These are phyloP conservation scores for Lytechinus pictus DNA, from an alignment of 35 echinoderm and acorn worm species.

Conservation along the genomic window DNA sequence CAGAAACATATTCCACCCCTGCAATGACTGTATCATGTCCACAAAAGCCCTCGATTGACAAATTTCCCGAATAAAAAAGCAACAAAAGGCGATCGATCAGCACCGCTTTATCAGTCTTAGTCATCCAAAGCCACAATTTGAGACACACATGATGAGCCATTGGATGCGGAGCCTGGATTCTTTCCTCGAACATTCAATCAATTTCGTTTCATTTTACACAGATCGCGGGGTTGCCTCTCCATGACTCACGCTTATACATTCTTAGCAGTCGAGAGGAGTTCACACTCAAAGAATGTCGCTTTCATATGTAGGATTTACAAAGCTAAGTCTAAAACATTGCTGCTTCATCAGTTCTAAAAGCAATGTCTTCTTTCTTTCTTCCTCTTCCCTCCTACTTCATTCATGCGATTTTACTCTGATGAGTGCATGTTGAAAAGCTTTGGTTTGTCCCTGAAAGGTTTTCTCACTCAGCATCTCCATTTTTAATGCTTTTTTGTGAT, in stretches of 20 bases:
- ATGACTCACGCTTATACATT: not conserved
- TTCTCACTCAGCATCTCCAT: no score
- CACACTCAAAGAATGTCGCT: not conserved
- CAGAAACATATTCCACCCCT: not conserved
- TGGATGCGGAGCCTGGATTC: not conserved
- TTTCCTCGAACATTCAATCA: not conserved
- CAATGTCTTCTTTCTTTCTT: no score
- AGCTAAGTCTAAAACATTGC: not conserved
- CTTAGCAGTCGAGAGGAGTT: not conserved
- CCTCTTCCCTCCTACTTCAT: no score
- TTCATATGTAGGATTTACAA: not conserved
- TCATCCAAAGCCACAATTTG: not conserved
- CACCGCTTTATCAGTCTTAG: not conserved
- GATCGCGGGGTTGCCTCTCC: conserved; percentile 5
- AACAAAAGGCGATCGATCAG: not conserved
- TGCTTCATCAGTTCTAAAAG: no score
- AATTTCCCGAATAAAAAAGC: not conserved
- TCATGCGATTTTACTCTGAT: no score
- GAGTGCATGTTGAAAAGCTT: no score
- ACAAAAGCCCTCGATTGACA: not conserved
- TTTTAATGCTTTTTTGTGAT: no score
- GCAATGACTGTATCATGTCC: not conserved
- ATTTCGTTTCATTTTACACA: conserved; percentile 13
- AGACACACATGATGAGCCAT: not conserved
- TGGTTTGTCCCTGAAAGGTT: no score